phyloP scores from a whole-genome alignment of 2,113 vertebrate species.

The Ictalurus furcatus region DNA sequence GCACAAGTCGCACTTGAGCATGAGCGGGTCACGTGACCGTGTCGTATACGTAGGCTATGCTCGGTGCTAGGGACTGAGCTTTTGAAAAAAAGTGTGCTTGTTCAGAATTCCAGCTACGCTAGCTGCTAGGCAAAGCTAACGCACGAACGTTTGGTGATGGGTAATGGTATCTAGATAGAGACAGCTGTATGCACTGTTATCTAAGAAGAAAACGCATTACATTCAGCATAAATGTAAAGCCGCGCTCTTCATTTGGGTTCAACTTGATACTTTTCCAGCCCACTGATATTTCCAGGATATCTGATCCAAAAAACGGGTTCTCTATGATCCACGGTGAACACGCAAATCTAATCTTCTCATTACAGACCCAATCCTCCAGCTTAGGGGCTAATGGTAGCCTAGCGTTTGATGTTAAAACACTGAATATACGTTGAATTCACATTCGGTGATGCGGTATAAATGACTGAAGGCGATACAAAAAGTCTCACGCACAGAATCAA shows the following conservation, averaged over 20 bases:
- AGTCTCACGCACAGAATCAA: neutral
- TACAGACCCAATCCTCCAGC: neutral
- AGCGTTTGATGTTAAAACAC: neutral
- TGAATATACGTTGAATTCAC: neutral
- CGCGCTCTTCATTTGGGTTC: neutral
- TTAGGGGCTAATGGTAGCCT: neutral
- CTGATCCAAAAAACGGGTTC: neutral
- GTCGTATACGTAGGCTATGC: neutral
- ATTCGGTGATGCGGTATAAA: neutral
- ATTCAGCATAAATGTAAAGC: neutral
- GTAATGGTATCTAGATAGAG: neutral
- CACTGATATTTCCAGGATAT: neutral
- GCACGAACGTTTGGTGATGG: neutral
- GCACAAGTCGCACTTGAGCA: neutral
- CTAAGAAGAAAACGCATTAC: neutral
- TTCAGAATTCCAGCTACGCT: neutral
- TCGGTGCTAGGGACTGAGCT: neutral
- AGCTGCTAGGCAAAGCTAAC: neutral
- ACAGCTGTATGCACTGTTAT: neutral
- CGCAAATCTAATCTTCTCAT: neutral
- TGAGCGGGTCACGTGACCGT: neutral
- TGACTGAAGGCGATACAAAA: neutral
- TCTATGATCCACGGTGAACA: neutral
- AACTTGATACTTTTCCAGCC: neutral
- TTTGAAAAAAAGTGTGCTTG: neutral